These are phyloP conservation scores for Phortica okadai DNA, from an alignment of 2,888 invertebrate genomes.

Conservation along the genomic window DNA sequence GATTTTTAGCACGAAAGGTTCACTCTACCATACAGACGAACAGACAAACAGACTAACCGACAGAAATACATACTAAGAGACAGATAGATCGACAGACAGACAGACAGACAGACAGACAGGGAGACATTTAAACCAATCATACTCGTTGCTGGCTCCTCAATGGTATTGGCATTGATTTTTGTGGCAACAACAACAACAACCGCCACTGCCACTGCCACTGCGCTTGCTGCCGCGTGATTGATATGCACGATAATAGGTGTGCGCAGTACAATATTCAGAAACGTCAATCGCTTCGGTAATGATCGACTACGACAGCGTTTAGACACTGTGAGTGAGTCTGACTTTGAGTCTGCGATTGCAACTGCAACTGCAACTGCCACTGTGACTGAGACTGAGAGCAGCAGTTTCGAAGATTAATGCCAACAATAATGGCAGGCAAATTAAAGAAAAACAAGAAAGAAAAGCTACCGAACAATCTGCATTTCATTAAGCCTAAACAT, in stretches of 20 bases:
- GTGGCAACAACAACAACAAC: not conserved
- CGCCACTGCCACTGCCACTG: not conserved
- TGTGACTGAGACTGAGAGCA: not conserved
- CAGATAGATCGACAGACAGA: no score
- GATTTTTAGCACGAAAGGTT: not conserved
- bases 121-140: no score
- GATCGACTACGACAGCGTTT: not conserved
- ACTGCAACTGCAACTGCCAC: not conserved
- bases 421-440: not conserved
- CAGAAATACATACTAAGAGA: no score
- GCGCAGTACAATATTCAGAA: not conserved
- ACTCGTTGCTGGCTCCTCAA: not conserved
- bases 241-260: slow-evolving; percentile 9
- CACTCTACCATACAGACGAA: not conserved
- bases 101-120: no score
- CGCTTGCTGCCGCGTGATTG: not conserved
- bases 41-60: no score
- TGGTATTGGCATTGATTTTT: not conserved
- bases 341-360: not conserved
- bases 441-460: not conserved
- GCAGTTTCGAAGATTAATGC: slow-evolving; percentile 4
- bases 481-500: no score
- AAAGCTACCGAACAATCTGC: no score
- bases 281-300: slow-evolving; percentile 1
- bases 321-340: not conserved